Evolutionary conservation across 2,888 invertebrate genomes (phyloP).

Genomic region (Erebia palarica): DNA sequence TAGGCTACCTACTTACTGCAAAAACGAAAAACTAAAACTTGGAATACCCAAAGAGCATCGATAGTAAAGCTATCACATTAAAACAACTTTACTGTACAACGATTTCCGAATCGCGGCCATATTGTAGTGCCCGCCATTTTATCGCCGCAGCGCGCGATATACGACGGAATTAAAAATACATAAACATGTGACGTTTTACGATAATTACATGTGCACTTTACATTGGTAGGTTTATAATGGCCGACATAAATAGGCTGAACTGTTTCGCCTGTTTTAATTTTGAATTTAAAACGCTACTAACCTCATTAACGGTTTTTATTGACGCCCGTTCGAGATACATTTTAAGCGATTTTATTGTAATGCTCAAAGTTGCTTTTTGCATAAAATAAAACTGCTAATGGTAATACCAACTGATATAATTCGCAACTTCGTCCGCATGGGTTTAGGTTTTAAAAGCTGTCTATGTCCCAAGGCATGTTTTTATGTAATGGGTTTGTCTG

Average conservation of each 20-base stretch:
- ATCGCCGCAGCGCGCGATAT: slow-evolving; percentile 62
- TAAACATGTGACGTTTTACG: slow-evolving; percentile 79
- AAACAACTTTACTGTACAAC: slow-evolving; percentile 69
- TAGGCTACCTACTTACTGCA: too few species aligned
- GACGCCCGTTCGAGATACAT: slow-evolving; percentile 21
- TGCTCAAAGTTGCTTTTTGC: slow-evolving; percentile 7
- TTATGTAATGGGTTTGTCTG: too few species aligned
- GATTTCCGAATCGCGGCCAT: slow-evolving; percentile 66
- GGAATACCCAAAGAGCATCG: slow-evolving; percentile 37
- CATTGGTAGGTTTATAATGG: slow-evolving; percentile 69
- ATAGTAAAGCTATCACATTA: slow-evolving; percentile 59
- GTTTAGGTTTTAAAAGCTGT: too few species aligned
- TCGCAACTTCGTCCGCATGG: too few species aligned
- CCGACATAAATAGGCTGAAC: slow-evolving; percentile 49
- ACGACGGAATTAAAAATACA: slow-evolving; percentile 80
- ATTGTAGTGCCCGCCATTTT: slow-evolving; percentile 57
- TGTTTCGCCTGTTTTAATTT: slow-evolving; percentile 44
- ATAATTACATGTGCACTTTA: slow-evolving; percentile 73
- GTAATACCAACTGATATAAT: too few species aligned
- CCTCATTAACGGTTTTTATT: slow-evolving; percentile 41
- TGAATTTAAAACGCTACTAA: slow-evolving; percentile 41
- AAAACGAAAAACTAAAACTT: slow-evolving; percentile 31
- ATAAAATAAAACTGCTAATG: slow-evolving; percentile 1
- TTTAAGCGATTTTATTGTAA: slow-evolving; percentile 18
- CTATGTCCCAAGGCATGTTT: too few species aligned